Conservation (phyloP, 2,888 invertebrate genomes). For the Dasypogon diadema region DNA sequence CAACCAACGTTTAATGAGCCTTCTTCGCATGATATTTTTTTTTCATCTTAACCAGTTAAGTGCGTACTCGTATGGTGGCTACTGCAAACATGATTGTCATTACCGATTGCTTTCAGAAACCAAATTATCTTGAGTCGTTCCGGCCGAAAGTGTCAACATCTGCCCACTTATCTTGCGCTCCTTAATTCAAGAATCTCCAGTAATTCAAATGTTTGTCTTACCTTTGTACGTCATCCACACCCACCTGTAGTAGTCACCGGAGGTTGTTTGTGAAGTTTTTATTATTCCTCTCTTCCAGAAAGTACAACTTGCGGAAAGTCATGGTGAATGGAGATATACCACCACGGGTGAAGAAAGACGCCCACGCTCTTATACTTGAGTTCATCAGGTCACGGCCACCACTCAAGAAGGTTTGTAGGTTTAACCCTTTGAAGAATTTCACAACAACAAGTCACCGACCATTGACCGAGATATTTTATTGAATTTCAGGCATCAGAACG, state of each 20-base stretch:
- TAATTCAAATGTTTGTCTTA: neutral
- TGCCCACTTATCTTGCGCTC: neutral
- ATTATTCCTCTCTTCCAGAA: constrained; percentile 60
- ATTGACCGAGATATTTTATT: no score
- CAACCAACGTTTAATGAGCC: no score
- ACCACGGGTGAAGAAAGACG: constrained; percentile 90
- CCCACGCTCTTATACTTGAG: constrained; percentile 94
- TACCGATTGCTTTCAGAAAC: constrained; percentile 1
- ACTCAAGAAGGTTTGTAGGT: constrained; percentile 80
- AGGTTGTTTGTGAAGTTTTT: constrained; percentile 6
- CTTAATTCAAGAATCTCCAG: constrained; percentile 5
- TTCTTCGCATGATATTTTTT: no score
- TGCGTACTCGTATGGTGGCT: constrained; percentile 10
- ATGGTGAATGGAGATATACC: constrained; percentile 86
- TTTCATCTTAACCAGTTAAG: no score
- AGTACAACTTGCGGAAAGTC: constrained; percentile 90
- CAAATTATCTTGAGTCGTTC: constrained; percentile 1
- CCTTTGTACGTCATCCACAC: neutral
- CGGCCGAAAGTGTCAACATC: neutral
- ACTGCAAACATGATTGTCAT: neutral
- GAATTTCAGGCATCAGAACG: constrained; percentile 89
- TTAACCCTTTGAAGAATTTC: neutral
- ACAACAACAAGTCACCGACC: neutral
- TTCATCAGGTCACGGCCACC: constrained; percentile 97
- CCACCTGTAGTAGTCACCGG: neutral